phyloP scores from a whole-genome alignment of 2,113 vertebrate species.

The Nothoprocta pentlandii region DNA sequence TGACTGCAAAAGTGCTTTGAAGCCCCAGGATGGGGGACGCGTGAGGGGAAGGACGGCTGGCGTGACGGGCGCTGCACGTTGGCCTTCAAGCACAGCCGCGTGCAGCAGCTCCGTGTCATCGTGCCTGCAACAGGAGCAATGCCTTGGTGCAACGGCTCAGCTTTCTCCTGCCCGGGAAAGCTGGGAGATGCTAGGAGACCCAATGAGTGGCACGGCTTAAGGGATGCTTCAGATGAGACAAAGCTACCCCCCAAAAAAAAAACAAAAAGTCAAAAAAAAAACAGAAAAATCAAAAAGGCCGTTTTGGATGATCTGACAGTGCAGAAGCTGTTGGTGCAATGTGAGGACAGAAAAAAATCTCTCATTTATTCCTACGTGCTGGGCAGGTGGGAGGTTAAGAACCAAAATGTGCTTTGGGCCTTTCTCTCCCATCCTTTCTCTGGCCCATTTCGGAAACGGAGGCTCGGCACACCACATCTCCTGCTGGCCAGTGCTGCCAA shows the following conservation, averaged over 20 bases:
- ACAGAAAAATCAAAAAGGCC: background rate
- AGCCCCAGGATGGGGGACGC: background rate
- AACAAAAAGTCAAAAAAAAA: too few relatives aligned
- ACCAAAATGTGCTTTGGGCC: background rate
- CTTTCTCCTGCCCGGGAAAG: background rate
- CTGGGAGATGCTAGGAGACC: background rate
- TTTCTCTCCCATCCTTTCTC: background rate
- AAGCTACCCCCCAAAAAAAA: background rate
- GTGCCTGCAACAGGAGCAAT: rapidly evolving
- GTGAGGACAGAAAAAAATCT: background rate
- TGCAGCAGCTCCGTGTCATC: background rate
- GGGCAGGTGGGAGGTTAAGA: background rate
- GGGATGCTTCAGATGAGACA: background rate
- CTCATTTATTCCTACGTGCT: background rate
- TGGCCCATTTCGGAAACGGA: background rate
- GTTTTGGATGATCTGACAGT: background rate
- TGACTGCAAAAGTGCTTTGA: conserved; percentile 40
- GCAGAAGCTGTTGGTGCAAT: background rate
- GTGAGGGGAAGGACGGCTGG: background rate
- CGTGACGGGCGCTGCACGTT: rapidly evolving
- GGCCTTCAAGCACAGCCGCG: background rate
- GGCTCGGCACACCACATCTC: background rate
- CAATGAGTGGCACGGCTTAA: background rate
- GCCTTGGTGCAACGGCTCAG: background rate
- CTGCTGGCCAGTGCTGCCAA: background rate